phyloP scores from a whole-genome alignment of 2,797 vertebrate genomes.

The Tarsius wallacei region DNA sequence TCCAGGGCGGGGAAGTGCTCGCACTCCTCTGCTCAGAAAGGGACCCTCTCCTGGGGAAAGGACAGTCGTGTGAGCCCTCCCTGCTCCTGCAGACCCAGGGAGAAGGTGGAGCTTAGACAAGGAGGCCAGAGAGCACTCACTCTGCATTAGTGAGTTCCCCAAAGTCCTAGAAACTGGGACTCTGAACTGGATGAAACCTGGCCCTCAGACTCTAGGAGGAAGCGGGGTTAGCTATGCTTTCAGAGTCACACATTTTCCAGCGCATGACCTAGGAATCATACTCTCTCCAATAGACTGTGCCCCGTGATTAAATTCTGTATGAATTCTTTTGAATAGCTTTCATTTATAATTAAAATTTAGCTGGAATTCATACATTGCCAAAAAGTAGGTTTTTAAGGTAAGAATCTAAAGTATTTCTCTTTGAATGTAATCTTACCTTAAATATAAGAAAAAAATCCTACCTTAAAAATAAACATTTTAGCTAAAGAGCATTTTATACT shows the following conservation, averaged over 20 bases:
- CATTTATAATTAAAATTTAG: constrained; percentile 59
- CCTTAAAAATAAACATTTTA: constrained; percentile 21
- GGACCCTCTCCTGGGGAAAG: background rate
- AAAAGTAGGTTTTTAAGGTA: constrained; percentile 49
- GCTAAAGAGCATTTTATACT: constrained; percentile 35
- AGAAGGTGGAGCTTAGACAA: background rate
- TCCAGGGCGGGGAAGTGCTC: background rate
- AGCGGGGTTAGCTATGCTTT: background rate
- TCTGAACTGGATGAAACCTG: background rate
- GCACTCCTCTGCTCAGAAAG: background rate
- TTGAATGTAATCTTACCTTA: constrained; percentile 32
- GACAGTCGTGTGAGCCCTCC: background rate
- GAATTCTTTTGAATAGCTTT: constrained; percentile 46
- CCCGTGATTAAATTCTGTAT: constrained; percentile 38
- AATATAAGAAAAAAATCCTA: background rate
- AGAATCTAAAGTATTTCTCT: constrained; percentile 33
- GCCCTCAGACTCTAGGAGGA: background rate
- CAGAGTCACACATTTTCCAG: background rate
- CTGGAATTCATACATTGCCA: constrained; percentile 22
- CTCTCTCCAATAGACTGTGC: background rate
- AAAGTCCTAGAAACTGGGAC: background rate
- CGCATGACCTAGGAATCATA: background rate
- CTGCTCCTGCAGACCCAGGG: background rate
- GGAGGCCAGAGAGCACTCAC: background rate
- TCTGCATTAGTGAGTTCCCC: background rate